Evolutionary conservation across 2,113 vertebrate species (phyloP), one percentile per base, ranked within the genome.

Genomic region (Aptenodytes patagonicus): DNA sequence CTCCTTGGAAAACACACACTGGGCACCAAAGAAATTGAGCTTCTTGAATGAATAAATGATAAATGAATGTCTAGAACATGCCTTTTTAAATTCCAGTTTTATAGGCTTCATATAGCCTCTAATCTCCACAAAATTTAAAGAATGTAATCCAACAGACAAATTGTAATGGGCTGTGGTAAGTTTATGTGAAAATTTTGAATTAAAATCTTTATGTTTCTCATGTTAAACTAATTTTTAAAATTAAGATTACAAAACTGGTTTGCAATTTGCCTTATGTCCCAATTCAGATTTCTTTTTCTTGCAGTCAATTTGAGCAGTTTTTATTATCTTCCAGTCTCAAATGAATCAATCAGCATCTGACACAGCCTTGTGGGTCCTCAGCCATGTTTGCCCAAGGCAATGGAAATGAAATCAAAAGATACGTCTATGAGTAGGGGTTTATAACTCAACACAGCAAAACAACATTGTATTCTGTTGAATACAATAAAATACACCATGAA

Each of bases 311-410:
- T 97, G 96, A 98, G 97, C 90, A 95, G 92, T 95, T 98, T 97
- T 96, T 98, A 96, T 98, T 98, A 98, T 98, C 97, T 98, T 93
- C 40, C 61, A 96, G 87, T 96, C 98, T 98, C 98, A 97, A 98
- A 98, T 96, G 97, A 98, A 98, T 98, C 98, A 97, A 98, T 98
- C 98, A 97, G 90, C 95, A 96, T 97, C 95, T 97, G 97, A 97
- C 92, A 65, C 78, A 97, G 97, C 95, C 97, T 98, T 98, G 90
- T 97, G 96, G 96, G 95, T 98, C 97, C 94, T 98, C 95, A 96
- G 90, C 96, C 96, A 88, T 97, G 97, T 96, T 98, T 4, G 97
- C 98, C 97, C 92, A 97, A 98, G 97, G 98, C 98, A 97, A 97
- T 97, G 95, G 94, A 97, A 97, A 97, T 95, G 80, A 98, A 98